Conservation (phyloP, 1,140 invertebrate species). For the Oscheius sp. region DNA sequence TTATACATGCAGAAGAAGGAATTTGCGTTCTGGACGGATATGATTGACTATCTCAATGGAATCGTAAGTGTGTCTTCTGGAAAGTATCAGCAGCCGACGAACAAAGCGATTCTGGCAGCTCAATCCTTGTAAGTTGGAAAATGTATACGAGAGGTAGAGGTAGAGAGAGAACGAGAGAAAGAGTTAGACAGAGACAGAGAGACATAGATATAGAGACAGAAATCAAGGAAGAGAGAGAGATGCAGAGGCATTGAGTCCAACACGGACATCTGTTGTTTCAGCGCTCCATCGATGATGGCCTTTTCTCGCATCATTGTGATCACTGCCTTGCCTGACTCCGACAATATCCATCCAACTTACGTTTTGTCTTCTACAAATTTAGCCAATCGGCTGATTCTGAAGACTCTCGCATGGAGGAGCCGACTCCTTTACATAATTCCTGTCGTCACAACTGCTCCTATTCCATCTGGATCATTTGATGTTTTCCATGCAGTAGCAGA, state of each 20-base stretch:
- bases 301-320: not conserved
- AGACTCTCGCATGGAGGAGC: not conserved
- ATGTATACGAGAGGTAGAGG: not conserved
- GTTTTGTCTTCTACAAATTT: not conserved
- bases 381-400: not conserved
- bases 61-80: not conserved
- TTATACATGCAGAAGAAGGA: not conserved
- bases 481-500: not conserved
- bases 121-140: not conserved
- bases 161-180: too few species aligned
- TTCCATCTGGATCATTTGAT: not conserved
- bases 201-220: too few species aligned
- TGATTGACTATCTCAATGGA: not conserved
- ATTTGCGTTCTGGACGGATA: not conserved
- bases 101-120: not conserved
- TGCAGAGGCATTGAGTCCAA: too few species aligned
- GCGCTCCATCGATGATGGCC: not conserved
- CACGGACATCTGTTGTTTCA: too few species aligned
- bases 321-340: not conserved
- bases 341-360: not conserved
- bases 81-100: not conserved
- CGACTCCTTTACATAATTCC: not conserved
- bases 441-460: too few species aligned
- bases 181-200: too few species aligned
- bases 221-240: too few species aligned